Evolutionary conservation across 64 coral and sea anemone species (phyloP).

Genomic region (Actinia tenebrosa): DNA sequence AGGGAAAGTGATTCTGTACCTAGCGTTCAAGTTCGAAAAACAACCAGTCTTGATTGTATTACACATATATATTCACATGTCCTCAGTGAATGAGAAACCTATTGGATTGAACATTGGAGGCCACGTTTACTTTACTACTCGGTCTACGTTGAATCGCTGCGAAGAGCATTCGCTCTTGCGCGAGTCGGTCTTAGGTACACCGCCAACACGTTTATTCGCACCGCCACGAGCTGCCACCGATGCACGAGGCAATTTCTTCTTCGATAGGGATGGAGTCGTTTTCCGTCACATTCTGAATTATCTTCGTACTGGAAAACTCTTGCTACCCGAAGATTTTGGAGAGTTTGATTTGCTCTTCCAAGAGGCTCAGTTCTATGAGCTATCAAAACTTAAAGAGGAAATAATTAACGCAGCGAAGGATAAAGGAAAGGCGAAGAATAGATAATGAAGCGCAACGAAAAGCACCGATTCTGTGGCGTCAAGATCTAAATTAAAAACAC

Average conservation of each 20-base stretch:
- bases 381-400: not conserved
- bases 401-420: no score
- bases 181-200: no score
- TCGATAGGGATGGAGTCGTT: not conserved
- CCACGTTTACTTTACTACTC: not conserved
- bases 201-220: no score
- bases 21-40: no score
- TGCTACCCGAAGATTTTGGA: not conserved
- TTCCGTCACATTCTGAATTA: conserved; percentile 23
- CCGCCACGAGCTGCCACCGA: not conserved
- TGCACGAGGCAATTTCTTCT: conserved; percentile 5
- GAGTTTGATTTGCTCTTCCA: not conserved
- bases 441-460: no score
- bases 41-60: no score
- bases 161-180: no score
- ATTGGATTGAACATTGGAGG: not conserved
- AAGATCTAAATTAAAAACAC: no score
- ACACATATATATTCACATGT: no score
- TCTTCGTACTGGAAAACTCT: not conserved
- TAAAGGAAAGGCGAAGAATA: no score
- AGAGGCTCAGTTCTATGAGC: not conserved
- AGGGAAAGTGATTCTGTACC: no score
- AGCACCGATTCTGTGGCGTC: no score
- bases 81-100: not conserved
- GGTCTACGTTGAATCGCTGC: not conserved